A percentile compares a stretch with the other conserved stretches of the same genome.
Conservation (phyloP, 2,113 vertebrate genomes). For the Cyrtonyx montezumae region DNA sequence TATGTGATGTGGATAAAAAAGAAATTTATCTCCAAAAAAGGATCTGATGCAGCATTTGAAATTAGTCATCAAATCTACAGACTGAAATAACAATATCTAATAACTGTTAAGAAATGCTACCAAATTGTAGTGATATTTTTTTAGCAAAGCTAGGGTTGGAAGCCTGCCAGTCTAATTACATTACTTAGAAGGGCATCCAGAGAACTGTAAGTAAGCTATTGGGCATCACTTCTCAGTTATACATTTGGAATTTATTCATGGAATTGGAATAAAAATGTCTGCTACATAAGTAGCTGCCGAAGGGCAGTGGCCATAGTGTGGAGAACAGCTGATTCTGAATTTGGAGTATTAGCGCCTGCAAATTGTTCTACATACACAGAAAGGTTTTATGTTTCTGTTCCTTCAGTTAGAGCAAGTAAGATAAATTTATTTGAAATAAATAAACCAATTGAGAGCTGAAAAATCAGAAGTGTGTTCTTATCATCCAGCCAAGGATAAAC, state of each 20-base stretch:
- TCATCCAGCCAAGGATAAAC: not conserved
- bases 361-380: not conserved
- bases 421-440: not conserved
- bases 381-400: not conserved
- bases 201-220: not conserved
- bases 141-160: not conserved
- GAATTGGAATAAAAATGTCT: not conserved
- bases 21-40: not conserved
- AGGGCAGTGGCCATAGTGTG: not conserved
- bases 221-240: not conserved
- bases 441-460: not conserved
- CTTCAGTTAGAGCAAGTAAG: not conserved
- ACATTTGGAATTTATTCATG: not conserved
- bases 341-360: not conserved
- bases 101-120: not conserved
- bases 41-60: not conserved
- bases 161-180: not conserved
- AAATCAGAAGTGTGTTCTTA: not conserved
- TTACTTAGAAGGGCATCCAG: not conserved
- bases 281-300: not conserved
- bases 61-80: not conserved
- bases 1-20: not conserved
- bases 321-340: not conserved
- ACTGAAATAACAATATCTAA: not conserved
- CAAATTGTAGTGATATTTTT: not conserved